Evolutionary conservation across 2,888 invertebrate species (phyloP).

Genomic region (Cheiracanthium punctorium): DNA sequence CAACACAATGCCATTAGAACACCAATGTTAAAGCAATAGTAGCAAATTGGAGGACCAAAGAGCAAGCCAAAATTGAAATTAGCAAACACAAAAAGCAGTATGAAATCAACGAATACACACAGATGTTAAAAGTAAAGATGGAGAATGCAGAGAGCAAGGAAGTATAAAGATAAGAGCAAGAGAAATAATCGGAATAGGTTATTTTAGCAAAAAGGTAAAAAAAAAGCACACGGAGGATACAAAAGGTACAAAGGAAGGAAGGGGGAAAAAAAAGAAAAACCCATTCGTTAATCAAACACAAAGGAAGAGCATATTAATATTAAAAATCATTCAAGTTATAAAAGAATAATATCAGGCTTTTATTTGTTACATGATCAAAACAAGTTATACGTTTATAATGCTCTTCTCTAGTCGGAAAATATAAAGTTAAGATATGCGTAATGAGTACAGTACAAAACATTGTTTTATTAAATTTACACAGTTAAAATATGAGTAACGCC

Average conservation of each 20-base stretch:
- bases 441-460: too few relatives aligned
- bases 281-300: slow-evolving; percentile 24
- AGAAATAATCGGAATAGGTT: neutral
- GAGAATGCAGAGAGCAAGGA: neutral
- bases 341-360: neutral
- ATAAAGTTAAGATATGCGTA: too few relatives aligned
- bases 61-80: slow-evolving; percentile 25
- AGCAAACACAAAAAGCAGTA: neutral
- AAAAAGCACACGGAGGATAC: slow-evolving; percentile 17
- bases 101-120: neutral
- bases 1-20: neutral
- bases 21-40: slow-evolving; percentile 13
- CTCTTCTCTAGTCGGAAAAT: too few relatives aligned
- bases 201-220: neutral
- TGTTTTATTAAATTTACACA: too few relatives aligned
- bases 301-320: slow-evolving; percentile 24
- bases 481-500: too few relatives aligned
- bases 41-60: neutral
- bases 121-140: neutral
- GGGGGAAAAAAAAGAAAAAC: slow-evolving; percentile 35
- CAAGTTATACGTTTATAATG: too few relatives aligned
- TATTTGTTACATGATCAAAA: neutral
- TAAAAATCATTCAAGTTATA: neutral
- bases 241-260: neutral
- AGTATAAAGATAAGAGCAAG: neutral